Evolutionary conservation across 2,888 invertebrate genomes (phyloP).

Genomic region (Melieria omissa): DNA sequence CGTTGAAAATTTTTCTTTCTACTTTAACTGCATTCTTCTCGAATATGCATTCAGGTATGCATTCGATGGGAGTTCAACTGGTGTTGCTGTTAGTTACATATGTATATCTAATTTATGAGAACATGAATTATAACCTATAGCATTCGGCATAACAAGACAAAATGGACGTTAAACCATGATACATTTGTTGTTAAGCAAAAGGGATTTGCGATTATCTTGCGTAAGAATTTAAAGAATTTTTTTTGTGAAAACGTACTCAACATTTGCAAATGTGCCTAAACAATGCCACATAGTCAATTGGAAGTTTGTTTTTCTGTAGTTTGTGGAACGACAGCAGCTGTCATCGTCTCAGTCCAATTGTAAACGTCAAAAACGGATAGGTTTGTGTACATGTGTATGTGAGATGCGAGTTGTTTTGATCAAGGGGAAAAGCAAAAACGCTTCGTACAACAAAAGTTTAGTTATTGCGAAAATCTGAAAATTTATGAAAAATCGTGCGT

Average conservation of each 20-base stretch:
- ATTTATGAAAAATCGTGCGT: slow-evolving; percentile 35
- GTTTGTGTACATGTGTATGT: slow-evolving; percentile 16
- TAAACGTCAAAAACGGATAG: slow-evolving; percentile 23
- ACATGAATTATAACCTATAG: too few relatives aligned
- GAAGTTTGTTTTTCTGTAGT: too few relatives aligned
- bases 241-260: too few relatives aligned
- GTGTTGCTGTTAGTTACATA: too few relatives aligned
- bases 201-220: too few relatives aligned
- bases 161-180: too few relatives aligned
- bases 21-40: slow-evolving; percentile 17
- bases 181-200: too few relatives aligned
- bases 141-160: too few relatives aligned
- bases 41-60: slow-evolving; percentile 9
- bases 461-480: slow-evolving; percentile 32
- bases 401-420: slow-evolving; percentile 3
- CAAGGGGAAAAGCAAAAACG: slow-evolving; percentile 5
- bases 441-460: not conserved
- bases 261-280: too few relatives aligned
- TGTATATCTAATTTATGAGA: too few relatives aligned
- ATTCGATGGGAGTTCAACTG: not conserved
- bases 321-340: slow-evolving; percentile 7
- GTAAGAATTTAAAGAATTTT: too few relatives aligned
- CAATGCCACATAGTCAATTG: too few relatives aligned
- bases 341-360: slow-evolving; percentile 1
- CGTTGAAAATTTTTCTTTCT: slow-evolving; percentile 21